These are phyloP conservation scores for Tamandua tetradactyla DNA, from an alignment of 2,797 vertebrate genomes.

Conservation along the genomic window DNA sequence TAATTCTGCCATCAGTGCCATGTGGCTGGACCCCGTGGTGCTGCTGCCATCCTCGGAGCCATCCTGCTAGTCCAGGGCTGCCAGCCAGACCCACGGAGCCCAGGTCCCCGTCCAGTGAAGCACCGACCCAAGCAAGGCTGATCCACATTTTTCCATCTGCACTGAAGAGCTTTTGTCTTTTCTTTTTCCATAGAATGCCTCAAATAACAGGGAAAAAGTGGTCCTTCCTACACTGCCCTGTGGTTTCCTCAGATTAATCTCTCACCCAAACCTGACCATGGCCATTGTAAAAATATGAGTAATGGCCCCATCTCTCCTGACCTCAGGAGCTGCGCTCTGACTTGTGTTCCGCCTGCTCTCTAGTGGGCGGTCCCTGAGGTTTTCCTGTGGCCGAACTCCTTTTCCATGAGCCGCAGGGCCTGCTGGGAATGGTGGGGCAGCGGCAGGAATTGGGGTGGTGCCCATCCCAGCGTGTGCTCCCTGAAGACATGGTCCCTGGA, in stretches of 20 bases:
- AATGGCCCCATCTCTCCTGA: not conserved
- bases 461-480: not conserved
- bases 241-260: not conserved
- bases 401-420: too few species aligned
- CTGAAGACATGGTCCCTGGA: not conserved
- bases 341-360: not conserved
- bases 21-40: not conserved
- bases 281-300: not conserved
- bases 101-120: not conserved
- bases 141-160: not conserved
- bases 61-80: not conserved
- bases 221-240: not conserved
- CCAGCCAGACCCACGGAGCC: not conserved
- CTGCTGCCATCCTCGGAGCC: not conserved
- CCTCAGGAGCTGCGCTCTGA: not conserved
- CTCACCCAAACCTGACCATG: not conserved
- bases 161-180: not conserved
- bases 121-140: not conserved
- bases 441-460: accelerated
- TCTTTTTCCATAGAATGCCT: not conserved
- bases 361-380: not conserved
- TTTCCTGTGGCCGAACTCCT: not conserved
- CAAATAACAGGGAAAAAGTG: not conserved
- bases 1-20: not conserved
- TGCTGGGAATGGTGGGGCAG: not conserved